Conservation (phyloP, 2,888 invertebrate species). For the Drosophila niveifrons region DNA sequence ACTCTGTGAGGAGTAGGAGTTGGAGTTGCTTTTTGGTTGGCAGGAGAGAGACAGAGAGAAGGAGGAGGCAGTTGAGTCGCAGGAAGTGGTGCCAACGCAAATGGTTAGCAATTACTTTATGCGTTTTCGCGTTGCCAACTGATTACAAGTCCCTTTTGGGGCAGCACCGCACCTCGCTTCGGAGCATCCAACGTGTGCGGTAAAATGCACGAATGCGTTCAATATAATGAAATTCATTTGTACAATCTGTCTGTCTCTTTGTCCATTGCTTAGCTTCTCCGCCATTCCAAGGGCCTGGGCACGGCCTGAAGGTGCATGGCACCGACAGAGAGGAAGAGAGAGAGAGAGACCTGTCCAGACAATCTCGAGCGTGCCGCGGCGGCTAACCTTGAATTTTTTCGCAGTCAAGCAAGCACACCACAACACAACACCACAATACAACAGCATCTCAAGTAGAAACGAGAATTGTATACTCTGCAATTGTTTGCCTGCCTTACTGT, state of each 20-base stretch:
- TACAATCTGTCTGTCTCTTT: slow-evolving; percentile 37
- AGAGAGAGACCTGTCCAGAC: slow-evolving; percentile 58
- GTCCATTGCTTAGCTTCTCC: slow-evolving; percentile 10
- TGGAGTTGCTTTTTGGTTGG: background rate
- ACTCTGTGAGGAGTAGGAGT: slow-evolving; percentile 10
- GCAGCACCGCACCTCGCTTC: slow-evolving; percentile 63
- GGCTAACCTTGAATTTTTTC: slow-evolving; percentile 73
- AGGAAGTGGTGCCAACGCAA: slow-evolving; percentile 72
- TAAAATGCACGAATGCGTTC: slow-evolving; percentile 79
- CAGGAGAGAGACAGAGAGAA: background rate
- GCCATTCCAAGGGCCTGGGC: slow-evolving; percentile 36
- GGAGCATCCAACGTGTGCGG: slow-evolving; percentile 68
- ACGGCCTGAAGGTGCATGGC: slow-evolving; percentile 57
- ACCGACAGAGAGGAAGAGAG: too few species aligned
- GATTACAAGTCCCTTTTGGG: slow-evolving; percentile 74
- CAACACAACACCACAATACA: background rate
- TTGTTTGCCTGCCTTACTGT: background rate
- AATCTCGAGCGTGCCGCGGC: slow-evolving; percentile 66
- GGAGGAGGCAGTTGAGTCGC: background rate
- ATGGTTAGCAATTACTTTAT: slow-evolving; percentile 80
- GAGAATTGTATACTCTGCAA: slow-evolving; percentile 58
- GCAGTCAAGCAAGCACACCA: slow-evolving; percentile 25
- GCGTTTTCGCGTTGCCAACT: slow-evolving; percentile 76
- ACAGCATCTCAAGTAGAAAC: slow-evolving; percentile 67
- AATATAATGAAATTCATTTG: slow-evolving; percentile 79